Percentiles rank a stretch among this genome's conserved stretches.
Evolutionary conservation across 2,113 vertebrate genomes (phyloP).

Genomic region (Pteropus alecto): DNA sequence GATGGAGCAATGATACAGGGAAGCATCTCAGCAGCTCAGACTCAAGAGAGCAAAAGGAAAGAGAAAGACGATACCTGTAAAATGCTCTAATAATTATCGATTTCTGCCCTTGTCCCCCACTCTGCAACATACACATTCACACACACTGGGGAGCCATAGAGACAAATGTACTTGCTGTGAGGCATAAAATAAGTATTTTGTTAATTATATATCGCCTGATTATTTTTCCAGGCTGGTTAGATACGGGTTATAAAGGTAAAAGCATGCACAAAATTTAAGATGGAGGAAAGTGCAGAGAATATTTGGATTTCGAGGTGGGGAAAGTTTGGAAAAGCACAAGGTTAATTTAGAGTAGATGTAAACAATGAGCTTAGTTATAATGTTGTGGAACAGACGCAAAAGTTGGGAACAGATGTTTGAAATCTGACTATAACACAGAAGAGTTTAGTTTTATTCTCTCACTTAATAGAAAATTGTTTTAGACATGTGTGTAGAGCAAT

Average conservation of each 20-base stretch:
- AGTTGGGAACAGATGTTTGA: conserved; percentile 14
- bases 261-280: not conserved
- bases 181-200: not conserved
- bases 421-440: not conserved
- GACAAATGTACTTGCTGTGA: not conserved
- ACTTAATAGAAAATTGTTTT: conserved; percentile 6
- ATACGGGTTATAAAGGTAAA: not conserved
- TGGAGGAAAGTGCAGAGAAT: not conserved
- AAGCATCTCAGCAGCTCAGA: not conserved
- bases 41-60: not conserved
- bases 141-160: too few relatives aligned
- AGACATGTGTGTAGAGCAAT: not conserved
- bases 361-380: not conserved
- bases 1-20: not conserved
- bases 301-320: not conserved
- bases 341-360: not conserved
- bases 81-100: not conserved
- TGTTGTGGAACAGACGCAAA: not conserved
- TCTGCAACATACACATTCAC: not conserved
- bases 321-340: not conserved
- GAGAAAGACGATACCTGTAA: not conserved
- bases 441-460: conserved; percentile 27
- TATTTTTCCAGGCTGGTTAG: not conserved
- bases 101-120: accelerated
- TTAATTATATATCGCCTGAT: not conserved